Evolutionary conservation across 1,140 invertebrate genomes (phyloP).

Genomic region (Charaxes varanes): DNA sequence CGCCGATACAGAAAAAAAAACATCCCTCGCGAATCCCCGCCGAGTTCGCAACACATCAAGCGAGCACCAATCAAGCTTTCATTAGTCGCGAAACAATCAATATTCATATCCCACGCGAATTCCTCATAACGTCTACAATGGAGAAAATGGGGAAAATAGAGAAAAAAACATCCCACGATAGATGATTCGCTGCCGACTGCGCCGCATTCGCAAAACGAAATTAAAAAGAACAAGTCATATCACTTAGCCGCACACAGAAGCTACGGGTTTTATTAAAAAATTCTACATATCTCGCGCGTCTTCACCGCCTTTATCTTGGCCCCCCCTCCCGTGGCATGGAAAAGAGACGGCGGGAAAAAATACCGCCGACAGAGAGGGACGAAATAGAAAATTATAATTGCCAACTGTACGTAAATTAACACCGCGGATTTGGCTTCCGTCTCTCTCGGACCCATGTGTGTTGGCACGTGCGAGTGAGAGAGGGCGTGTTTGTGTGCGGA

Average conservation of each 20-base stretch:
- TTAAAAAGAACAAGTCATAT: constrained; percentile 73
- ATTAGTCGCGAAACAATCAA: constrained; percentile 65
- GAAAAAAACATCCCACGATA: constrained; percentile 48
- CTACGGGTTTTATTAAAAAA: constrained; percentile 70
- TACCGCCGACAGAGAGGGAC: constrained; percentile 50
- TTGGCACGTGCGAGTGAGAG: constrained; percentile 33
- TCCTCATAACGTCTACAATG: constrained; percentile 43
- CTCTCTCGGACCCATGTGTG: constrained; percentile 25
- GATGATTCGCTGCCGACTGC: constrained; percentile 49
- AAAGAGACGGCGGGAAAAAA: constrained; percentile 54
- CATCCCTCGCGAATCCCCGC: constrained; percentile 10
- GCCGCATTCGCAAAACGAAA: constrained; percentile 58
- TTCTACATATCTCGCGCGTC: constrained; percentile 69
- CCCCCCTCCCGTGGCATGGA: constrained; percentile 31
- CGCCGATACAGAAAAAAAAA: constrained; percentile 25
- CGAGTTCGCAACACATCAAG: constrained; percentile 55
- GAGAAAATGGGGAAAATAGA: constrained; percentile 20
- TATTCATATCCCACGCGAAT: constrained; percentile 71
- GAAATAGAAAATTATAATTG: constrained; percentile 67
- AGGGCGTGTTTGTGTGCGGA: constrained; percentile 44
- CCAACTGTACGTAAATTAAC: constrained; percentile 72
- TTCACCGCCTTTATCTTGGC: constrained; percentile 55
- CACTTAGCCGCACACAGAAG: constrained; percentile 68
- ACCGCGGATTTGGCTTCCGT: constrained; percentile 53
- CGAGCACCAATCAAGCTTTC: constrained; percentile 64